A percentile compares a stretch with the other conserved stretches of the same genome.
phyloP scores from a whole-genome alignment of 2,888 invertebrate genomes.

The Cryptus viduatorius region DNA sequence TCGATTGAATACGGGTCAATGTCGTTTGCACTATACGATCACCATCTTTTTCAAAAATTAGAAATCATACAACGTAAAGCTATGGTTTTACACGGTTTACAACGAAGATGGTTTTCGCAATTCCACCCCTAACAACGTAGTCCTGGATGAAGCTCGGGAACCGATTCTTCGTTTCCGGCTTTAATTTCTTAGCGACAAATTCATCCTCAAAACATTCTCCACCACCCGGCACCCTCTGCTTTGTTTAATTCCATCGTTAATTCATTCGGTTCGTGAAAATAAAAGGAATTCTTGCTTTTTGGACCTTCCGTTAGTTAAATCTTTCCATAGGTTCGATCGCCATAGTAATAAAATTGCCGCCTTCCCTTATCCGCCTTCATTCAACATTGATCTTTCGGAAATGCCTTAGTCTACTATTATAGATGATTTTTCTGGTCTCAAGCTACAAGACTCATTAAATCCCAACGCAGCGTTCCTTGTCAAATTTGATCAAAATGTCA shows the following conservation, averaged over 20 bases:
- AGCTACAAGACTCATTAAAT: not conserved
- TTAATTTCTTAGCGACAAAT: not conserved
- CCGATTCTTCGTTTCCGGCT: not conserved
- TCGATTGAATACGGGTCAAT: constrained; percentile 52
- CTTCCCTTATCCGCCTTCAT: not conserved
- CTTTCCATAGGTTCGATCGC: not conserved
- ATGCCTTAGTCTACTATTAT: not conserved
- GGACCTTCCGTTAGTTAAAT: not conserved
- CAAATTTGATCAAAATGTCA: not conserved
- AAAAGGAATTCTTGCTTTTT: not conserved
- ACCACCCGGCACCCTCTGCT: not conserved
- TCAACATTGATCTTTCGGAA: not conserved
- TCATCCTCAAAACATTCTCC: not conserved
- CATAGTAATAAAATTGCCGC: not conserved
- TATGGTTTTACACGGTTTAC: constrained; percentile 23
- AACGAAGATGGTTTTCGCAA: constrained; percentile 44
- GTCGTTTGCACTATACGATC: not conserved
- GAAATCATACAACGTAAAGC: constrained; percentile 38
- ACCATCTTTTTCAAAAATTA: not conserved
- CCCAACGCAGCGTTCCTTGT: not conserved
- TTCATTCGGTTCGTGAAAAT: not conserved
- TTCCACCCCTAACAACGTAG: constrained; percentile 45
- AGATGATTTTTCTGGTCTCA: not conserved
- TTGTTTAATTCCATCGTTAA: not conserved
- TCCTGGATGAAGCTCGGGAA: constrained; percentile 35